Evolutionary conservation across 2,113 vertebrate genomes (phyloP).

Genomic region (Muscicapa adusta): DNA sequence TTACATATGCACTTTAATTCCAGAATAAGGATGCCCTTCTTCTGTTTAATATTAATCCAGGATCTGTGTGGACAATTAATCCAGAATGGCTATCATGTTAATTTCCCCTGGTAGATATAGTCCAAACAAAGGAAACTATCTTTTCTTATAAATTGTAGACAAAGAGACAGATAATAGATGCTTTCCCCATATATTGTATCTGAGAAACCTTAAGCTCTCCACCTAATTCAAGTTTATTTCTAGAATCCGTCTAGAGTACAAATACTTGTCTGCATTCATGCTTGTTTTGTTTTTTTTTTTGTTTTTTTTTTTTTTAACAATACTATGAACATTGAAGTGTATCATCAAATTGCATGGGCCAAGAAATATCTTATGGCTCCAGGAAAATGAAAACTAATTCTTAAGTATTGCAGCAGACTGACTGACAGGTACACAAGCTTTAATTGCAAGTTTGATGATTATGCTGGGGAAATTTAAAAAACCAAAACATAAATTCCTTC

Average conservation of each 20-base stretch:
- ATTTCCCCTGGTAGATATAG: neutral
- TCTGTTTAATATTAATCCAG: neutral
- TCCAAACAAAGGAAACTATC: conserved; percentile 1
- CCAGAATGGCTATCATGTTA: neutral
- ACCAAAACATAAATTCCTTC: neutral
- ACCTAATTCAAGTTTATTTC: neutral
- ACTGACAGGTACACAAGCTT: neutral
- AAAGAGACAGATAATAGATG: neutral
- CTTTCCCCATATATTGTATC: neutral
- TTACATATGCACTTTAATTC: neutral
- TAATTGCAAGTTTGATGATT: neutral
- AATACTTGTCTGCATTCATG: neutral
- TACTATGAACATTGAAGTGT: neutral
- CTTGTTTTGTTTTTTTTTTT: neutral
- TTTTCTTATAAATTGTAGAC: neutral
- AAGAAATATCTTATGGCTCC: neutral
- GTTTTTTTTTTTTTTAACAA: neutral
- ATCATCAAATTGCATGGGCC: neutral
- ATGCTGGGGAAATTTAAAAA: neutral
- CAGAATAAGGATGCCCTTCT: neutral
- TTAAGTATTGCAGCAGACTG: neutral
- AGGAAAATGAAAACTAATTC: neutral
- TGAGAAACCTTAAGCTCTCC: neutral
- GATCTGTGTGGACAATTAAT: neutral
- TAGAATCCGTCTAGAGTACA: neutral